These are phyloP conservation scores for Drosophila serrata DNA, from an alignment of 1,140 invertebrate genomes.

Conservation along the genomic window DNA sequence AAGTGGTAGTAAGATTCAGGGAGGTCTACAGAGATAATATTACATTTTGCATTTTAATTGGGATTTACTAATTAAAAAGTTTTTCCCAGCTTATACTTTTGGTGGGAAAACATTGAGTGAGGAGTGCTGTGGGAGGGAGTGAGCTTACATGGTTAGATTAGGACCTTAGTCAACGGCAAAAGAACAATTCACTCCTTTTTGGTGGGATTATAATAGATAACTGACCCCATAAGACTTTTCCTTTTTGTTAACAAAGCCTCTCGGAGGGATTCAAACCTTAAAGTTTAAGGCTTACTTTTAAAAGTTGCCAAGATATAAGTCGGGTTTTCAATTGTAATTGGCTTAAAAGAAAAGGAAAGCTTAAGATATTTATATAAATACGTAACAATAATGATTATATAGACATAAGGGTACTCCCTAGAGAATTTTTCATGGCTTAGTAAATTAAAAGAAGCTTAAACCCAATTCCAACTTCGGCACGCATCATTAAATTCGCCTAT, in stretches of 20 bases:
- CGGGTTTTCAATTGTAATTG: slow-evolving; percentile 4
- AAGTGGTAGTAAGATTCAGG: slow-evolving; percentile 47
- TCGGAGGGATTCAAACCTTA: neutral
- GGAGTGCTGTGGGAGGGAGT: neutral
- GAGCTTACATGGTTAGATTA: slow-evolving; percentile 26
- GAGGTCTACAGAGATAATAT: slow-evolving; percentile 50
- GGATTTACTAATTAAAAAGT: slow-evolving; percentile 79
- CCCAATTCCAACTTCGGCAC: slow-evolving; percentile 20
- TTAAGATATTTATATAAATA: neutral
- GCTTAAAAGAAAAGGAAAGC: neutral
- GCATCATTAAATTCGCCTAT: slow-evolving; percentile 56
- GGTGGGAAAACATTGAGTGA: slow-evolving; percentile 30
- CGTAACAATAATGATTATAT: neutral
- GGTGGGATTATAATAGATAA: slow-evolving; percentile 6
- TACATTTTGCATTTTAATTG: slow-evolving; percentile 77
- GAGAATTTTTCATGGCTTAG: neutral
- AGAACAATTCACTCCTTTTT: slow-evolving; percentile 6
- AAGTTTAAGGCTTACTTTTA: neutral
- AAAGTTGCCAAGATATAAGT: neutral
- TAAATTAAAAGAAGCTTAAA: slow-evolving; percentile 20
- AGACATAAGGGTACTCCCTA: neutral
- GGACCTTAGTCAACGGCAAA: slow-evolving; percentile 31
- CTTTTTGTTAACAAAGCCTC: slow-evolving; percentile 16
- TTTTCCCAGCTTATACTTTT: slow-evolving; percentile 38
- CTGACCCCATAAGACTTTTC: slow-evolving; percentile 16